Evolutionary conservation across 2,888 invertebrate species (phyloP).

Genomic region (Polymixis lichenea): DNA sequence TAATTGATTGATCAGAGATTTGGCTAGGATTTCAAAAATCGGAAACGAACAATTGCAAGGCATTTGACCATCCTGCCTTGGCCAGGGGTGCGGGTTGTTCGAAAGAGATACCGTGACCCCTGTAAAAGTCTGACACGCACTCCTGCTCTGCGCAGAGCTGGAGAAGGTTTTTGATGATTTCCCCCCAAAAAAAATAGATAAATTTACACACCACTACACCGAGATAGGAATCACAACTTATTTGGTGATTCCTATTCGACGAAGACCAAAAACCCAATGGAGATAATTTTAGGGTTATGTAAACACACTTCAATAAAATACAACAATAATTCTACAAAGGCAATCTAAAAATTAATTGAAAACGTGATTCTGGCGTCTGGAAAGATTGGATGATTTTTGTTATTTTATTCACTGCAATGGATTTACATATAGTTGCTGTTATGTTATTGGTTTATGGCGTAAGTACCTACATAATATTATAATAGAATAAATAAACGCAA

Average conservation of each 20-base stretch:
- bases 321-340: conserved; percentile 24
- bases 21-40: background rate
- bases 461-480: conserved; percentile 9
- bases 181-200: too few relatives aligned
- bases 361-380: background rate
- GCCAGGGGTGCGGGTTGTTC: too few relatives aligned
- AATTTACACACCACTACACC: too few relatives aligned
- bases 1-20: too few relatives aligned
- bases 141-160: too few relatives aligned
- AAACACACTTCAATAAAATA: conserved; percentile 12
- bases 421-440: conserved; percentile 9
- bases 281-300: background rate
- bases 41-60: background rate
- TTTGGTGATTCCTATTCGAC: background rate
- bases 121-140: too few relatives aligned
- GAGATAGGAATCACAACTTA: too few relatives aligned
- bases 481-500: background rate
- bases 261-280: background rate
- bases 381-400: background rate
- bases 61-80: background rate
- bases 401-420: conserved; percentile 33
- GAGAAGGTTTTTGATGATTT: too few relatives aligned
- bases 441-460: conserved; percentile 36
- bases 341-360: conserved; percentile 52
- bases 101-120: too few relatives aligned